These are phyloP conservation scores for Drosophila testacea DNA, from an alignment of 2,888 invertebrate genomes.

Conservation along the genomic window DNA sequence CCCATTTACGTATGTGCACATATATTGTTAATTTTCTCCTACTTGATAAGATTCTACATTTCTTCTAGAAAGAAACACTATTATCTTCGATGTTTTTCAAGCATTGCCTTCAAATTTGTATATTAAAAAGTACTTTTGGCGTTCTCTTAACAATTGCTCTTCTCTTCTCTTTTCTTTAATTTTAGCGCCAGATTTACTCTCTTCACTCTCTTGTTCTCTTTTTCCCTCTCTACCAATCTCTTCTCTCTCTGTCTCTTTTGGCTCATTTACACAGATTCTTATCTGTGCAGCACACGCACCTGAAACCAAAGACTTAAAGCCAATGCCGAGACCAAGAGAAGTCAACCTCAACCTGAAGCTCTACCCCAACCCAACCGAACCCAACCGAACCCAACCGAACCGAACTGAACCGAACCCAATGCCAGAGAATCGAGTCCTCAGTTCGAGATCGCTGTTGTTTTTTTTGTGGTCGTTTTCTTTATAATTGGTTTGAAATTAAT, in stretches of 20 bases:
- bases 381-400: not conserved
- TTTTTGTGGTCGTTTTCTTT: slow-evolving; percentile 77
- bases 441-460: slow-evolving; percentile 24
- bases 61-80: no score
- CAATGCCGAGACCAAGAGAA: slow-evolving; percentile 10
- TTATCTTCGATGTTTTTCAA: no score
- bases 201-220: slow-evolving; percentile 6
- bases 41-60: no score
- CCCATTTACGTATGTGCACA: no score
- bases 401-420: not conserved
- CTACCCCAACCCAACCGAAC: not conserved
- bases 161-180: no score
- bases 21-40: no score
- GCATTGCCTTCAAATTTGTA: no score
- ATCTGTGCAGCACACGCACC: slow-evolving; percentile 56
- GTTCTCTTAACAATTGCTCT: no score
- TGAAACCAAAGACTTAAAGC: slow-evolving; percentile 23
- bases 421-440: slow-evolving; percentile 25
- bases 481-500: slow-evolving; percentile 84
- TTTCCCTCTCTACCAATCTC: not conserved
- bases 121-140: no score
- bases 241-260: not conserved
- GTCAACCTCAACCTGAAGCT: slow-evolving; percentile 3
- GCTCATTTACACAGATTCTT: slow-evolving; percentile 60
- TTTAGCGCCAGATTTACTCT: no score